phyloP scores from a whole-genome alignment of 2,113 vertebrate species.

The Arizona elegans region DNA sequence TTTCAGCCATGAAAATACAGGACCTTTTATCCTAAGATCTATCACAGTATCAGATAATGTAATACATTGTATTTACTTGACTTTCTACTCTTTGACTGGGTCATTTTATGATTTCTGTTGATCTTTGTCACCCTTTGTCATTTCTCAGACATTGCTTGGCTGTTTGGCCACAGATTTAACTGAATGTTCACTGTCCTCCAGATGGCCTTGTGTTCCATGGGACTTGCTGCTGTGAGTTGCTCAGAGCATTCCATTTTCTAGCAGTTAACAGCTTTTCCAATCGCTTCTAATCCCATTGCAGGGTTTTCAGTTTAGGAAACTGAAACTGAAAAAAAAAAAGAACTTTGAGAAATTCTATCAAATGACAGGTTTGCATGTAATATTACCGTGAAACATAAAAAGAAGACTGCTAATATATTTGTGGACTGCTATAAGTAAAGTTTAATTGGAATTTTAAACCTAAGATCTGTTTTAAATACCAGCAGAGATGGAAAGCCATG shows the following conservation, averaged over 20 bases:
- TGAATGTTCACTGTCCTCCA: background rate
- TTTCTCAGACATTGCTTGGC: background rate
- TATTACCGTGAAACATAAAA: background rate
- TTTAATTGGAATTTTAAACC: background rate
- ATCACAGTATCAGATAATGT: background rate
- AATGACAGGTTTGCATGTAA: background rate
- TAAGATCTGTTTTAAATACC: background rate
- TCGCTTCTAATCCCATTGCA: background rate
- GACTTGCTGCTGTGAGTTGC: background rate
- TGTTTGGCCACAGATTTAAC: background rate
- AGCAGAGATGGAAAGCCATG: background rate
- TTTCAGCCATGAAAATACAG: background rate
- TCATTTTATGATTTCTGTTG: background rate
- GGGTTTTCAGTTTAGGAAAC: background rate
- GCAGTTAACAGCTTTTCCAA: conserved; percentile 12
- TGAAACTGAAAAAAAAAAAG: background rate
- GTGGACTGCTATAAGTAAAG: background rate
- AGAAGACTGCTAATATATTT: background rate
- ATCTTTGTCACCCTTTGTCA: background rate
- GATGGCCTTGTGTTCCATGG: background rate
- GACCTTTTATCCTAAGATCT: background rate
- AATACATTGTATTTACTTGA: background rate
- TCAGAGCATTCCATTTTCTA: conserved; percentile 1
- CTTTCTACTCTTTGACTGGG: background rate
- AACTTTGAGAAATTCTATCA: conserved; percentile 18